Evolutionary conservation across 2,888 invertebrate species (phyloP).

Genomic region (Pseudeuparius sepicola): DNA sequence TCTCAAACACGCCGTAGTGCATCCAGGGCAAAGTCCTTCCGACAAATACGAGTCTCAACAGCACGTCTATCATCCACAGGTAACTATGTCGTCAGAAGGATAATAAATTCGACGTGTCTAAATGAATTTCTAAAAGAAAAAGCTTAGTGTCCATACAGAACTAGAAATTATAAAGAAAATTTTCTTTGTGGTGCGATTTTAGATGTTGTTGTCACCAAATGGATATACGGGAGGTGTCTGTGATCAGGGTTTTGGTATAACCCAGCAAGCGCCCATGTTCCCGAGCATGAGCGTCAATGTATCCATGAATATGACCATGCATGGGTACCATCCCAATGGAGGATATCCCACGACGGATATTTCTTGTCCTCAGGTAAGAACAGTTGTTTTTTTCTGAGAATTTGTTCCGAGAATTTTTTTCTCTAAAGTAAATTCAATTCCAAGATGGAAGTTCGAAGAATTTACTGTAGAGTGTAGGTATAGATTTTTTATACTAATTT

Average conservation of each 20-base stretch:
- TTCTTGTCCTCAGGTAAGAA: slow-evolving; percentile 56
- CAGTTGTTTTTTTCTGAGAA: slow-evolving; percentile 2
- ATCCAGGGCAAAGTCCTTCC: slow-evolving; percentile 50
- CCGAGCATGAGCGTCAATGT: slow-evolving; percentile 96
- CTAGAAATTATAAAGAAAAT: no score
- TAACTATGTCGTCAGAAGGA: no score
- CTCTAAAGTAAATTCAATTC: no score
- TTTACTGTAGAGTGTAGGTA: background rate
- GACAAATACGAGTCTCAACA: slow-evolving; percentile 27
- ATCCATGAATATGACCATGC: slow-evolving; percentile 98
- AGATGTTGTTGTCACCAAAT: slow-evolving; percentile 56
- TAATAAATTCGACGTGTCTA: no score
- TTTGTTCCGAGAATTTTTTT: no score
- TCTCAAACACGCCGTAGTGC: slow-evolving; percentile 78
- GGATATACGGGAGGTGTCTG: slow-evolving; percentile 33
- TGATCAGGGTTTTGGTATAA: slow-evolving; percentile 30
- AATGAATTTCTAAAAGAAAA: no score
- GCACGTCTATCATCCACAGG: slow-evolving; percentile 24
- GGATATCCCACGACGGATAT: slow-evolving; percentile 44
- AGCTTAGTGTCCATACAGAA: no score
- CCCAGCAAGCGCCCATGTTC: slow-evolving; percentile 47
- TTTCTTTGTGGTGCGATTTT: no score
- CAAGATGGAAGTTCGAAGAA: no score
- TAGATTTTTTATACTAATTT: no score
- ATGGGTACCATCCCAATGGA: slow-evolving; percentile 51